Percentiles rank a stretch among this genome's conserved stretches.
These are phyloP conservation scores for Heliconius eleuchia DNA, from an alignment of 1,140 invertebrate genomes.

Conservation along the genomic window DNA sequence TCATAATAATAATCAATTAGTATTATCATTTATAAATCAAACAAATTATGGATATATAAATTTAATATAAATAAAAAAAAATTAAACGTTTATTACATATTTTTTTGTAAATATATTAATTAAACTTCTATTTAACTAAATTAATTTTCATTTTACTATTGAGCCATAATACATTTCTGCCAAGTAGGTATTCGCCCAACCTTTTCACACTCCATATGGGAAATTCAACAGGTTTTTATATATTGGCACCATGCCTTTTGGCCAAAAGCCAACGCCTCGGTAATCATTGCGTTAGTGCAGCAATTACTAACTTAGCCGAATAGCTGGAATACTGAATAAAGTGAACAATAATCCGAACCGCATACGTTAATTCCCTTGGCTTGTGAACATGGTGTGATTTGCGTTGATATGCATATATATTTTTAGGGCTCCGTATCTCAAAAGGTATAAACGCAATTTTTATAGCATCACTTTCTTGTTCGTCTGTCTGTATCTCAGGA, in stretches of 20 bases:
- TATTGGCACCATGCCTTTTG: slow-evolving; percentile 67
- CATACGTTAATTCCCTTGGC: neutral
- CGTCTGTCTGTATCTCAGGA: too few relatives aligned
- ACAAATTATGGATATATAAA: too few relatives aligned
- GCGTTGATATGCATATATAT: neutral
- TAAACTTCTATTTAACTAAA: neutral
- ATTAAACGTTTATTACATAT: too few relatives aligned
- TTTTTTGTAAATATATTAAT: too few relatives aligned
- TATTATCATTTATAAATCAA: too few relatives aligned
- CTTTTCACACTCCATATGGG: slow-evolving; percentile 38
- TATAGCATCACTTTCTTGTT: too few relatives aligned
- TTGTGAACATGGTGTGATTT: neutral
- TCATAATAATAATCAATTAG: too few relatives aligned
- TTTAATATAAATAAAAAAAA: too few relatives aligned
- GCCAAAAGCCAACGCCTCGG: slow-evolving; percentile 51
- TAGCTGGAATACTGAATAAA: slow-evolving; percentile 6
- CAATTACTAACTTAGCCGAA: slow-evolving; percentile 31
- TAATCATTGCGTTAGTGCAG: slow-evolving; percentile 25
- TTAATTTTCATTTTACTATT: neutral
- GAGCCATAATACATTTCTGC: neutral
- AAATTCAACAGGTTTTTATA: slow-evolving; percentile 65
- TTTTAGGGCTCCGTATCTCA: neutral
- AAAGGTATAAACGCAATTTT: too few relatives aligned
- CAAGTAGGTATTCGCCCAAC: neutral
- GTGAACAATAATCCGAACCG: slow-evolving; percentile 1